Base-by-base conservation (phyloP, 2,888 invertebrate genomes). In the Schizotus pectinicornis region DNA sequence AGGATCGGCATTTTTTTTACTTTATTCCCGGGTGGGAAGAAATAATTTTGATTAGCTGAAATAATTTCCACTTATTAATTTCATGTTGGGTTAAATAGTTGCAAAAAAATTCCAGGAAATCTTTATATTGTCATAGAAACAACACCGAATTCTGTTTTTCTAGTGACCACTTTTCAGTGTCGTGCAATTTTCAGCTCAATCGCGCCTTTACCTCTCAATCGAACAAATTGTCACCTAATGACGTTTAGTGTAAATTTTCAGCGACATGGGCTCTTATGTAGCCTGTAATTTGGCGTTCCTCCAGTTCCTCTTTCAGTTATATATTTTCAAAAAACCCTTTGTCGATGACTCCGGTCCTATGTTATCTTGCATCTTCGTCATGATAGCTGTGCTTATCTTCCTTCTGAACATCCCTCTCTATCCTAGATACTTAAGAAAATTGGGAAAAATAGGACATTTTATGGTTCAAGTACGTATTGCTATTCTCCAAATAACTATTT, bases 401-500 rank as follows among this genome's bases (percentile, higher is more conserved):
- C 54, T 78, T 3, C 74, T 73, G 69, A 72, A 75, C 59, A 59
- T 75, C 3, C 63, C 67, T 9, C 46, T 78, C 9, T 77, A 77
- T 62, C 77, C 79, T 2, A 50, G 59, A 33, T 65, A 67, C 5
- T 63, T 77, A 11, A 68, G 77, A 34, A 73, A 65, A 53, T 48
- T 76, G 22, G 69, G 73, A 7, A 62, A 48, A 48, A 59, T 64
- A 22, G 64, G 61, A 8, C 68, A 74, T 43, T 61, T 52, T 12
- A 30, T 73, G 22, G 46, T 74, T 14, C 72, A 77, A 68, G 76
- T 76, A 6, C 7, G 13, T 14, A 43, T 35, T 22, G 8, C 12
- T 35, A 2, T n/a, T 14, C 6, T 30, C 3, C n/a, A 3, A 7
- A 37, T 7, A 31, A 37, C n/a, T n/a, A n/a, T n/a, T 11, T 32